Percentiles rank a stretch among this genome's conserved stretches.
These are phyloP conservation scores for Dysidea cf. avara DNA, from an alignment of 37 sponge, comb jelly and placozoan genomes.

Conservation along the genomic window DNA sequence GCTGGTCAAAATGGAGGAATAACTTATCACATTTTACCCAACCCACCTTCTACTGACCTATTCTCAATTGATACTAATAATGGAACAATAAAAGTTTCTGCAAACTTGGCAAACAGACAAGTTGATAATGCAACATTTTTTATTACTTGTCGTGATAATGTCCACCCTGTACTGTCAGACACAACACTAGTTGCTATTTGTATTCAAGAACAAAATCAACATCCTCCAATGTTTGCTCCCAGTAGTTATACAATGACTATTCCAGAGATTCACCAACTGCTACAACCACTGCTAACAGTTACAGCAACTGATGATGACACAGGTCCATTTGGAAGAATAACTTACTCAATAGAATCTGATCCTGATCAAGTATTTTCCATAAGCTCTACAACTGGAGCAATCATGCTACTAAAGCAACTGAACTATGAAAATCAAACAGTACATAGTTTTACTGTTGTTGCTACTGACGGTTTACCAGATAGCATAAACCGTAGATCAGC, in stretches of 20 bases:
- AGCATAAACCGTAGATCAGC: slow-evolving; percentile 30
- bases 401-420: neutral
- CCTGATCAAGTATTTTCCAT: neutral
- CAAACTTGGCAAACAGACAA: slow-evolving; percentile 18
- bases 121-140: slow-evolving; percentile 33
- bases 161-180: slow-evolving; percentile 6
- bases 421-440: slow-evolving; percentile 9
- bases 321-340: slow-evolving; percentile 40
- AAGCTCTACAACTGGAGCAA: neutral
- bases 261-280: neutral
- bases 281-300: slow-evolving; percentile 25
- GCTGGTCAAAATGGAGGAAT: slow-evolving; percentile 34
- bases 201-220: neutral
- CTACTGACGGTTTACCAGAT: slow-evolving; percentile 57
- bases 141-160: slow-evolving; percentile 34
- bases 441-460: slow-evolving; percentile 41
- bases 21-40: slow-evolving; percentile 28
- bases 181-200: slow-evolving; percentile 1
- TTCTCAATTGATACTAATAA: slow-evolving; percentile 28
- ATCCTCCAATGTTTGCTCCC: neutral
- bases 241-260: slow-evolving; percentile 3
- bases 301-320: slow-evolving; percentile 47
- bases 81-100: slow-evolving; percentile 30
- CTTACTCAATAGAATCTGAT: neutral
- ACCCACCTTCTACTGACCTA: neutral